Percentiles rank a stretch among this genome's conserved stretches.
Conservation (phyloP, 2,888 invertebrate genomes). For the Electrophaes corylata region DNA sequence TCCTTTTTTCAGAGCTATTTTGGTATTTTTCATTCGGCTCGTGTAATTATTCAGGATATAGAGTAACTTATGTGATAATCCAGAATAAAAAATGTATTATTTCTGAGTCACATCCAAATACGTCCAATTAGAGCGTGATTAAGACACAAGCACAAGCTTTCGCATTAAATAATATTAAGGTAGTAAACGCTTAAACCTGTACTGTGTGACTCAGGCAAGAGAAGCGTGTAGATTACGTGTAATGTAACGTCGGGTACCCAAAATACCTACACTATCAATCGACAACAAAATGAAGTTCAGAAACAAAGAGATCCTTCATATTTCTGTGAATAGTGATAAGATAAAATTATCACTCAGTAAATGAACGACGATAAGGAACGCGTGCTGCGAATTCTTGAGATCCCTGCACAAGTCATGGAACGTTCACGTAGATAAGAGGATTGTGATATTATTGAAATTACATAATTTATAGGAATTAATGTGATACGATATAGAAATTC, state of each 20-base stretch:
- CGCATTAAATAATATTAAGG: conserved; percentile 8
- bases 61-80: too few relatives aligned
- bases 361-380: conserved; percentile 46
- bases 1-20: too few relatives aligned
- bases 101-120: too few relatives aligned
- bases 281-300: conserved; percentile 41
- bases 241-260: too few relatives aligned
- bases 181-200: conserved; percentile 10
- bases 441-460: neutral
- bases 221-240: neutral
- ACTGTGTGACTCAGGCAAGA: conserved; percentile 9
- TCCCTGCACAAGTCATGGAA: conserved; percentile 10
- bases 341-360: conserved; percentile 46
- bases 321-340: conserved; percentile 50
- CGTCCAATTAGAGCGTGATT: too few relatives aligned
- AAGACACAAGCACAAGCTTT: too few relatives aligned
- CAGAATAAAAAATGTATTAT: too few relatives aligned
- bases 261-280: conserved; percentile 24
- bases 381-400: conserved; percentile 47
- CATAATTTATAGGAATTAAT: neutral
- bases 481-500: neutral
- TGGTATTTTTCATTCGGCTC: too few relatives aligned
- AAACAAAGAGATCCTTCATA: conserved; percentile 46
- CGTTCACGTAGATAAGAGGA: conserved; percentile 3
- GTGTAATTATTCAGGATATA: too few relatives aligned